These are phyloP conservation scores for Drosophila mimica DNA, from an alignment of 2,888 invertebrate genomes.

Conservation along the genomic window DNA sequence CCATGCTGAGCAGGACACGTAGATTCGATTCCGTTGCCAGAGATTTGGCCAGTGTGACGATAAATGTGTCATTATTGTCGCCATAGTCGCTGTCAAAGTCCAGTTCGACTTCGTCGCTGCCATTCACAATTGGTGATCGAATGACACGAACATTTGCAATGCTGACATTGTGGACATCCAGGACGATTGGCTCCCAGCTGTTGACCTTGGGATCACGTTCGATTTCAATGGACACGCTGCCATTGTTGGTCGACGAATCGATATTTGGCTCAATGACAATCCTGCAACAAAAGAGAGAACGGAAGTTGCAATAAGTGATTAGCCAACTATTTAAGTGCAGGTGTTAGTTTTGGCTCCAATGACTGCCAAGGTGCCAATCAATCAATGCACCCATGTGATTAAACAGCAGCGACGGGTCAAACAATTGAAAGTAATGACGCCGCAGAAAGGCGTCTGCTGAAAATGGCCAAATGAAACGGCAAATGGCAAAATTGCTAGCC, in stretches of 20 bases:
- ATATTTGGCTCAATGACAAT: constrained; percentile 84
- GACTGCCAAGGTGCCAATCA: constrained; percentile 74
- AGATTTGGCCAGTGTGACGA: constrained; percentile 73
- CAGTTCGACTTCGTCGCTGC: constrained; percentile 74
- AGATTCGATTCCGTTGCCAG: constrained; percentile 63
- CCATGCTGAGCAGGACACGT: constrained; percentile 85
- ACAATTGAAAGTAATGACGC: constrained; percentile 14
- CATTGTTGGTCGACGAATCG: constrained; percentile 80
- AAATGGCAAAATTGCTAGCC: constrained; percentile 34
- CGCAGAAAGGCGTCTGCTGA: neutral
- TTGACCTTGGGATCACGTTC: constrained; percentile 77
- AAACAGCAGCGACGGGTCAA: constrained; percentile 41
- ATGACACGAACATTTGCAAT: constrained; percentile 82
- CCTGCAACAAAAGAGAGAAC: constrained; percentile 64
- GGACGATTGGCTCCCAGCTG: constrained; percentile 82
- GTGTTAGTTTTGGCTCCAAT: constrained; percentile 35
- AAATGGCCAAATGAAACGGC: constrained; percentile 38
- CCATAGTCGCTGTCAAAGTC: constrained; percentile 83
- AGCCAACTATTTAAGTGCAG: constrained; percentile 28
- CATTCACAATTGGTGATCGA: constrained; percentile 56
- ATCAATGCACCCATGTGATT: constrained; percentile 44
- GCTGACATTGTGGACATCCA: constrained; percentile 84
- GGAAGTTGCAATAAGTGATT: constrained; percentile 19
- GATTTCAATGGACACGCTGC: constrained; percentile 82
- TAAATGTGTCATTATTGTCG: constrained; percentile 81